Conservation (phyloP, 2,888 invertebrate genomes). For the Stenotaenia linearis region DNA sequence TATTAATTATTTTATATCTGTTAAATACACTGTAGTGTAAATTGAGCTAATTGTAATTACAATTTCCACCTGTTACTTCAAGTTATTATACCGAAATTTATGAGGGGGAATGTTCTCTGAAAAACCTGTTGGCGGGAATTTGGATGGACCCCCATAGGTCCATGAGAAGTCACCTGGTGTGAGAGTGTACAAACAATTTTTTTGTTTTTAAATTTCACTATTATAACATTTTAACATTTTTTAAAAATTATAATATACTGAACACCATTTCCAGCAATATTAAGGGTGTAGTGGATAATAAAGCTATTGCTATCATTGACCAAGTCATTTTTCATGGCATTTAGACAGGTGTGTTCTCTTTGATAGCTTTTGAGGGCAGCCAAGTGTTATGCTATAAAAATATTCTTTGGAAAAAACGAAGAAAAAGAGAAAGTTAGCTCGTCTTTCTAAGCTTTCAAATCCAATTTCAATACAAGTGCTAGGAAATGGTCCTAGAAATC, state of each 20-base stretch:
- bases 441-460: slow-evolving; percentile 23
- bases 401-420: not conserved
- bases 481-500: slow-evolving; percentile 23
- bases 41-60: slow-evolving; percentile 3
- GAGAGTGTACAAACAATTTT: slow-evolving; percentile 7
- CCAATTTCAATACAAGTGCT: slow-evolving; percentile 26
- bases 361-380: slow-evolving; percentile 17
- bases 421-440: slow-evolving; percentile 14
- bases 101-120: not conserved
- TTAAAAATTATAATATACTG: not conserved
- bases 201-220: not conserved
- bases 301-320: slow-evolving; percentile 24
- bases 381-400: slow-evolving; percentile 23
- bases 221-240: not conserved
- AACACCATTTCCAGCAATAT: not conserved
- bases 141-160: not conserved
- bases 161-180: slow-evolving; percentile 5
- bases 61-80: slow-evolving; percentile 2
- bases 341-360: slow-evolving; percentile 21
- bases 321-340: slow-evolving; percentile 21
- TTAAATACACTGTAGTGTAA: not conserved
- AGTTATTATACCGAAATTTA: slow-evolving; percentile 5
- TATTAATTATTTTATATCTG: not conserved
- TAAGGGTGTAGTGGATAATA: slow-evolving; percentile 1
- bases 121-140: slow-evolving; percentile 10